Conservation (phyloP, 2,888 invertebrate species). For the Oscheius sp. region DNA sequence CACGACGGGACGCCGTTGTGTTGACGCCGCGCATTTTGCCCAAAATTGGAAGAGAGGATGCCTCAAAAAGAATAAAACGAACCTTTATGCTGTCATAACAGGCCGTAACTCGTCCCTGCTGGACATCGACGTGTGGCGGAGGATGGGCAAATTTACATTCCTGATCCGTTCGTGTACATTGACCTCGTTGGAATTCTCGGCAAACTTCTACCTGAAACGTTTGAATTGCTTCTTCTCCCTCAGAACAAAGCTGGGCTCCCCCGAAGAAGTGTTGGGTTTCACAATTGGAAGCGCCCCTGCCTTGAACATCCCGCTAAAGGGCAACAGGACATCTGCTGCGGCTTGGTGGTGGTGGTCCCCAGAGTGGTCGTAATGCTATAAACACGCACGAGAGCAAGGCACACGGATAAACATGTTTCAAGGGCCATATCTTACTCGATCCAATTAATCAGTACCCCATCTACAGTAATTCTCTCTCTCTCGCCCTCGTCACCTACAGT, state of each 20-base stretch:
- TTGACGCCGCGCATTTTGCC: background rate
- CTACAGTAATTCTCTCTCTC: background rate
- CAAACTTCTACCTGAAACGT: slow-evolving; percentile 83
- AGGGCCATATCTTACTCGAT: background rate
- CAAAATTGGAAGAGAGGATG: background rate
- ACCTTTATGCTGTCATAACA: slow-evolving; percentile 99
- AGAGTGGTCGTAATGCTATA: slow-evolving; percentile 26
- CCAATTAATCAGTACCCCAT: background rate
- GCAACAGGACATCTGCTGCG: too few relatives aligned
- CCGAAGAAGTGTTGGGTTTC: slow-evolving; percentile 9
- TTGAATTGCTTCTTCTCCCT: background rate
- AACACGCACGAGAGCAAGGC: slow-evolving; percentile 26
- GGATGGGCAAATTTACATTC: slow-evolving; percentile 99
- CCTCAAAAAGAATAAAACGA: slow-evolving; percentile 53
- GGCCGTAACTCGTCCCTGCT: slow-evolving; percentile 98
- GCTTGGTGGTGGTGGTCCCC: background rate
- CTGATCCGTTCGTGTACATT: slow-evolving; percentile 97
- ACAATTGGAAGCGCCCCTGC: background rate
- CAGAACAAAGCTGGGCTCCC: slow-evolving; percentile 13
- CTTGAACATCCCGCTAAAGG: background rate
- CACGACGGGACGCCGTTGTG: background rate
- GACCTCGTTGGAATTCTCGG: slow-evolving; percentile 97
- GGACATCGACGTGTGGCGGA: slow-evolving; percentile 97
- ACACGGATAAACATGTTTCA: slow-evolving; percentile 26
- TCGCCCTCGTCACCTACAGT: background rate